Evolutionary conservation across 2,888 invertebrate genomes (phyloP), one percentile per base, ranked within the genome.

Genomic region (Melangyna quadrimaculata): DNA sequence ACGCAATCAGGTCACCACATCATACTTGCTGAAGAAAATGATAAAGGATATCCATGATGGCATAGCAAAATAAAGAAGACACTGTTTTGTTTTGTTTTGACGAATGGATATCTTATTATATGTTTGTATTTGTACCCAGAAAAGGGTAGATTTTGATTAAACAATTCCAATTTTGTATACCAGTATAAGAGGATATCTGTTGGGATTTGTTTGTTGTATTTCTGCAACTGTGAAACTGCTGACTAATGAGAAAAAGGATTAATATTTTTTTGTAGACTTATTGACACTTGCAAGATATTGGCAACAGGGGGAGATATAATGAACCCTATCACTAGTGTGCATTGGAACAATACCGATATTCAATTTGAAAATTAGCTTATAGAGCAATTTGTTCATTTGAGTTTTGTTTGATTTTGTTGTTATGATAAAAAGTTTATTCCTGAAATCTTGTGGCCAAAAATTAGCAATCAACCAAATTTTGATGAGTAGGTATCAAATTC

Each of bases 1-100:
- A 78, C 71, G 32, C 77, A 77, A 77, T 81, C 75, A 81, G 81
- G 81, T 77, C 75, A 77, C 48, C 27, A 27, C 61, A 22, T 24
- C 37, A 71, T 24, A 37, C 37, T 51, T 22, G 24, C n/a, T n/a
- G 43, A 48, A 37, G 19, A 63, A 51, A 55, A 45, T 65, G 65
- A 29, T 45, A 19, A 69, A 75, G 45, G 72, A 79, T 69, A 79
- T 72, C n/a, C n/a, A n/a, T 72, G 59, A 65, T 40, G 27, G 53
- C 19, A 74, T 19, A 14, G 48, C 55, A 32, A 45, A 40, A 35
- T 9, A 27, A 14, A 53, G 14, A 57, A 53, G 9, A 59, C 35
- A 75, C 9, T 35, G 43, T 63, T 43, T 48, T 27, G 1, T 32
- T n/a, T n/a, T n/a, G n/a, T n/a, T n/a, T n/a, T 65, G 32, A 35